Evolutionary conservation across 2,797 vertebrate genomes (phyloP), one percentile per base, ranked within the genome.

Genomic region (Premnoplex brunnescens): DNA sequence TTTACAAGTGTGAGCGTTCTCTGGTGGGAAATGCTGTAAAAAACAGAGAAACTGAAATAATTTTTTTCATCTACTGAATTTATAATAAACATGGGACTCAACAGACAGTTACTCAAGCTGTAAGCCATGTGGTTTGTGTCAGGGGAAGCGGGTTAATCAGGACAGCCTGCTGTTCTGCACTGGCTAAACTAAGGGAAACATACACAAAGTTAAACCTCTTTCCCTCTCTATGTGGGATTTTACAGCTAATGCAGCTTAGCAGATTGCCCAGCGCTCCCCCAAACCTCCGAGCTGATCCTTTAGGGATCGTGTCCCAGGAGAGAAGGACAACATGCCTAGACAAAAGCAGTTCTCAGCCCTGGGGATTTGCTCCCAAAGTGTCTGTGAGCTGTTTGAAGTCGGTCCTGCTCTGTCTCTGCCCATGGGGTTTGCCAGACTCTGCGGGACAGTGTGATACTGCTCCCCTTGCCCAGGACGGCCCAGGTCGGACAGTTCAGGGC

Each of bases 31-130:
- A 96, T 64, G 49, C 63, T 94, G 75, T 92, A 96, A 96, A 92
- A 85, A 92, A 54, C 36, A 77, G 2, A 82, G 63, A 91, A 87
- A 92, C 68, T 76, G 73, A 91, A 95, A 92, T 95, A 36, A 36
- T 82, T 95, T 96, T 93, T 95, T 97, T 96, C 79, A 97, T 96
- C 85, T 95, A 64, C 58, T 80, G 68, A 88, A 85, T 93, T 96
- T 96, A 91, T 85, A 89, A 79, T 56, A 79, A 96, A 94, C 91
- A 84, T 54, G 73, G 91, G 90, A 88, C 69, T 90, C 79, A 81
- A 84, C 16, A 94, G 91, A 95, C 85, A 95, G 91, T 78, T 86
- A 37, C 79, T 90, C 62, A 90, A 90, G 89, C 85, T 91, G 73
- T 63, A 90, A 93, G 93, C 66, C 88, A 95, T 96, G 95, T 96